phyloP scores from a whole-genome alignment of 1,140 invertebrate species.

The Cydia amplana region DNA sequence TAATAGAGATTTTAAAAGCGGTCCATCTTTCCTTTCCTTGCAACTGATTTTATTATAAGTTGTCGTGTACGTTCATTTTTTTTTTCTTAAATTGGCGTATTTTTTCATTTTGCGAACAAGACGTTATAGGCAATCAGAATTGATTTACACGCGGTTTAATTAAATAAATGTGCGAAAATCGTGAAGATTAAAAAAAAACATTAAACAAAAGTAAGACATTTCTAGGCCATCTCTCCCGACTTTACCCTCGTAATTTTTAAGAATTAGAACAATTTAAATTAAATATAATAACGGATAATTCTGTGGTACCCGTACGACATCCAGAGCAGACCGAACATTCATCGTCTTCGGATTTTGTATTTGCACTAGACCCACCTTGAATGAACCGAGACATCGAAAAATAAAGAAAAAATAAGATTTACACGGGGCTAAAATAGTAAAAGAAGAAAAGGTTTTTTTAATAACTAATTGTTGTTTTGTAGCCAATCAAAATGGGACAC shows the following conservation, averaged over 20 bases:
- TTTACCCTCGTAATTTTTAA: background rate
- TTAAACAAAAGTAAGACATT: too few relatives aligned
- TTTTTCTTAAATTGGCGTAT: background rate
- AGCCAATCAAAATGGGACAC: too few relatives aligned
- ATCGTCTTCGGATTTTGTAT: background rate
- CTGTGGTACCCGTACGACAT: background rate
- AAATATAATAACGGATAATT: too few relatives aligned
- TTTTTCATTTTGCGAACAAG: background rate
- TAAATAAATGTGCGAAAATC: too few relatives aligned
- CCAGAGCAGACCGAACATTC: slow-evolving; percentile 1
- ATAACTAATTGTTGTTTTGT: too few relatives aligned
- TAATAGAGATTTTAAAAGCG: background rate
- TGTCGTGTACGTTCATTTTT: background rate
- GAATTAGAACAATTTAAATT: background rate
- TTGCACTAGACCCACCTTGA: background rate
- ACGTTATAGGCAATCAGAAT: too few relatives aligned
- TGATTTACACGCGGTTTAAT: too few relatives aligned
- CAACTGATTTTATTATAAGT: background rate
- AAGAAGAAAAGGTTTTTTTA: too few relatives aligned
- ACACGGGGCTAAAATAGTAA: too few relatives aligned
- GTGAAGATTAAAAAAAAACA: too few relatives aligned
- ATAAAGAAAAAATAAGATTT: background rate
- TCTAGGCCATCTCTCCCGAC: background rate
- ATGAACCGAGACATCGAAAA: background rate
- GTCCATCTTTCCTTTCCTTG: slow-evolving; percentile 9